Evolutionary conservation across 2,888 invertebrate species (phyloP).

Genomic region (Scaptomyza polygonia): DNA sequence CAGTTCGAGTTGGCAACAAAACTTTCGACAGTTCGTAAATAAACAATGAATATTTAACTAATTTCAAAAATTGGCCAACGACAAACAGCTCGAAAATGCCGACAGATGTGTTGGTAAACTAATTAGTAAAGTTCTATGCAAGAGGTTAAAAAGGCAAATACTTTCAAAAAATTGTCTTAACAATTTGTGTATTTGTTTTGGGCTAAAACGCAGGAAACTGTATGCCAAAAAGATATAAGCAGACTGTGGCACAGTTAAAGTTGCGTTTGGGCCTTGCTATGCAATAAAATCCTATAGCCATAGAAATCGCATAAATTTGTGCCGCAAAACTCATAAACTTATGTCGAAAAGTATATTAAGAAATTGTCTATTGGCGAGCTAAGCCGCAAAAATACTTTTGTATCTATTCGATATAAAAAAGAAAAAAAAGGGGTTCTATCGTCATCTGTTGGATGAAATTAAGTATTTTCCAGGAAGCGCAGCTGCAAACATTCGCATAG

Average conservation of each 20-base stretch:
- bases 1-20: conserved; percentile 25
- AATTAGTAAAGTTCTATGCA: conserved; percentile 46
- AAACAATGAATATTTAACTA: conserved; percentile 60
- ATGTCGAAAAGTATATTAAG: conserved; percentile 60
- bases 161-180: conserved; percentile 55
- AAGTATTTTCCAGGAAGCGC: conserved; percentile 69
- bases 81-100: conserved; percentile 17
- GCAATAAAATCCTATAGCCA: conserved; percentile 32
- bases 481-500: conserved; percentile 65
- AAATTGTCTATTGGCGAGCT: conserved; percentile 29
- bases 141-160: conserved; percentile 24
- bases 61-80: conserved; percentile 38
- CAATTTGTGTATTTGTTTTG: conserved; percentile 63
- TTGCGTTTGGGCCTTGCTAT: not conserved
- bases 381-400: conserved; percentile 7
- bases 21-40: conserved; percentile 71
- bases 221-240: conserved; percentile 9
- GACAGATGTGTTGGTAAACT: conserved; percentile 23
- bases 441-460: conserved; percentile 40
- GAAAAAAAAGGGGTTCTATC: conserved; percentile 32
- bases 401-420: conserved; percentile 13
- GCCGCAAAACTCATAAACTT: conserved; percentile 61
- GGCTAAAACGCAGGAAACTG: conserved; percentile 23
- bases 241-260: conserved; percentile 13
- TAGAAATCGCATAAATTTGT: conserved; percentile 61